A percentile compares a stretch with the other conserved stretches of the same genome.
Evolutionary conservation across 2,888 invertebrate genomes (phyloP).

Genomic region (Zootermopsis nevadensis): DNA sequence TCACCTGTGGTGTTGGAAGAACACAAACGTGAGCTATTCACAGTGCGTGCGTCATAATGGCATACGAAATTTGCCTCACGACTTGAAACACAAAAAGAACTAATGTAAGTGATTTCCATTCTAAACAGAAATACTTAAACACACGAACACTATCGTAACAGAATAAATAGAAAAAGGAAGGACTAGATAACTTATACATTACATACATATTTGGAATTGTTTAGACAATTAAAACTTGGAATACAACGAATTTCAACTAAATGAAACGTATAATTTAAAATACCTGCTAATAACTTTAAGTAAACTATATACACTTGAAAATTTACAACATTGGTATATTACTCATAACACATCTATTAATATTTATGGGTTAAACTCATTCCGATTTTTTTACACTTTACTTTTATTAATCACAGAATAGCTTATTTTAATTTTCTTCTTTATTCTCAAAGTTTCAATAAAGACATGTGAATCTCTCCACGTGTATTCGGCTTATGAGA

Average conservation of each 20-base stretch:
- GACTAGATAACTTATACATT: slow-evolving; percentile 30
- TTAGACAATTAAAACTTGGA: slow-evolving; percentile 13
- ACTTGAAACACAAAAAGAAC: not conserved
- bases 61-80: too few relatives aligned
- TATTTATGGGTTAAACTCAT: not conserved
- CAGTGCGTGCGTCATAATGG: too few relatives aligned
- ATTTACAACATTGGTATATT: slow-evolving; percentile 23
- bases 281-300: slow-evolving; percentile 30
- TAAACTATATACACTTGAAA: slow-evolving; percentile 25
- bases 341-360: not conserved
- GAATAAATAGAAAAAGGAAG: slow-evolving; percentile 39
- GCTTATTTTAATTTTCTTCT: not conserved
- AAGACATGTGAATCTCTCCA: not conserved
- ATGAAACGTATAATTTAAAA: slow-evolving; percentile 31
- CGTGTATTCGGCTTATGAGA: slow-evolving; percentile 3
- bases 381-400: not conserved
- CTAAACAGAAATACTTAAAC: slow-evolving; percentile 10
- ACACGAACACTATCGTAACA: slow-evolving; percentile 19
- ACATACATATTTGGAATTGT: slow-evolving; percentile 22
- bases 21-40: not conserved
- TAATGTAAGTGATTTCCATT: slow-evolving; percentile 1
- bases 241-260: slow-evolving; percentile 18
- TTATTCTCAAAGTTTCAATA: not conserved
- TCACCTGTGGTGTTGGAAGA: not conserved
- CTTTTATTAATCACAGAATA: slow-evolving; percentile 27